A percentile compares a stretch with the other conserved stretches of the same genome.
phyloP scores from a whole-genome alignment of 2,888 invertebrate species.

The Harpalus rufipes region DNA sequence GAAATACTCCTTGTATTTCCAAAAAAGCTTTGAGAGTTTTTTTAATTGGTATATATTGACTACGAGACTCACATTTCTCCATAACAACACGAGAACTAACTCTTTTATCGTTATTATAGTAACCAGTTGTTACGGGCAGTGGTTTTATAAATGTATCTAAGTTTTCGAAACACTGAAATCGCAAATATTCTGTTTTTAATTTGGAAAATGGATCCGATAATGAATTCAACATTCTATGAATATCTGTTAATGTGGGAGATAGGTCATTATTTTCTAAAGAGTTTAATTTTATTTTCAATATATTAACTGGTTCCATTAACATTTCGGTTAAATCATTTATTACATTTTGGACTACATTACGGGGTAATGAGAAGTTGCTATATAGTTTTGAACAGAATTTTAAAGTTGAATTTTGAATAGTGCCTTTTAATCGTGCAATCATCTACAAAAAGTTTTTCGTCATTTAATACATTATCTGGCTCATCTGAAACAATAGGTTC shows the following conservation, averaged over 20 bases:
- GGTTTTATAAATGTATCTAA: conserved; percentile 15
- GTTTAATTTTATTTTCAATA: background rate
- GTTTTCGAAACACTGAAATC: background rate
- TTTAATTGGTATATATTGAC: conserved; percentile 8
- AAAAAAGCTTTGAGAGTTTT: background rate
- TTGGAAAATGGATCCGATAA: conserved; percentile 14
- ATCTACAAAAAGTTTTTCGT: background rate
- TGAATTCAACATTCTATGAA: background rate
- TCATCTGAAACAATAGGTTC: background rate
- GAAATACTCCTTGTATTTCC: background rate
- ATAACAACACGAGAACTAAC: no score
- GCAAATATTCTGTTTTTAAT: conserved; percentile 28
- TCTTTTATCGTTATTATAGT: conserved; percentile 6
- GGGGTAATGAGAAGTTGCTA: conserved; percentile 18
- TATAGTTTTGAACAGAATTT: background rate
- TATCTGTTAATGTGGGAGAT: conserved; percentile 7
- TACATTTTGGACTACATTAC: conserved; percentile 15
- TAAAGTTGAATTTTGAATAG: conserved; percentile 4
- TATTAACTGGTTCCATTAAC: background rate
- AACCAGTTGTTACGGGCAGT: background rate
- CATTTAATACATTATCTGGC: no score
- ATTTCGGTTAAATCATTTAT: conserved; percentile 11
- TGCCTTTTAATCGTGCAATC: background rate
- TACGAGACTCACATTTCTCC: background rate
- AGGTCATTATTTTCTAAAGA: background rate